Evolutionary conservation across 1,140 invertebrate species (phyloP).

Genomic region (Drosophila repletoides): DNA sequence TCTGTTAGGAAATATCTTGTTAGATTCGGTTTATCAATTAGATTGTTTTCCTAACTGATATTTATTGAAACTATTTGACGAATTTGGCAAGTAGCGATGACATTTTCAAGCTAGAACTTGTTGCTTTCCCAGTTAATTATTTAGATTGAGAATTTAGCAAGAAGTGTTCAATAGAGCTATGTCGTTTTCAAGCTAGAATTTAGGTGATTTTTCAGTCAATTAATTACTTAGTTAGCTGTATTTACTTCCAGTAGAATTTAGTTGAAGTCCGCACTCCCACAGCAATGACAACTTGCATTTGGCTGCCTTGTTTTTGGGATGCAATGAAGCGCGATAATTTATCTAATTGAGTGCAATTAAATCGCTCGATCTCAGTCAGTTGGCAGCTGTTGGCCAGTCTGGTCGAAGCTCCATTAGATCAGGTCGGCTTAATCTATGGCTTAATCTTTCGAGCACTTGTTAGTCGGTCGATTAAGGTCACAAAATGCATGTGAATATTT

Average conservation of each 20-base stretch:
- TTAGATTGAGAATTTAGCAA: too few relatives aligned
- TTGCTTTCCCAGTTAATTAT: neutral
- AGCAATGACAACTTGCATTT: conserved; percentile 24
- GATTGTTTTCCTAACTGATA: neutral
- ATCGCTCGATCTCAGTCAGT: conserved; percentile 26
- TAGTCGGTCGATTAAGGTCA: conserved; percentile 59
- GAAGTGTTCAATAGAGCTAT: too few relatives aligned
- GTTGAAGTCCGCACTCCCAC: conserved; percentile 29
- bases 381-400: neutral
- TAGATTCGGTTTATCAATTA: conserved; percentile 7
- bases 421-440: conserved; percentile 27
- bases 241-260: neutral
- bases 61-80: neutral
- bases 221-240: neutral
- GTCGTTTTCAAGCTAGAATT: neutral
- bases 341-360: conserved; percentile 73
- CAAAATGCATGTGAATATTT: conserved; percentile 41
- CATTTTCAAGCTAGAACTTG: neutral
- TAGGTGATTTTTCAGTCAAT: neutral
- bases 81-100: neutral
- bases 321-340: conserved; percentile 67
- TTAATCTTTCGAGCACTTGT: conserved; percentile 31
- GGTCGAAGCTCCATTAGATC: conserved; percentile 3
- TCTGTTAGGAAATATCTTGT: conserved; percentile 4
- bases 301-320: conserved; percentile 6